Conservation (phyloP, 2,888 invertebrate species). For the Eupithecia inturbata region DNA sequence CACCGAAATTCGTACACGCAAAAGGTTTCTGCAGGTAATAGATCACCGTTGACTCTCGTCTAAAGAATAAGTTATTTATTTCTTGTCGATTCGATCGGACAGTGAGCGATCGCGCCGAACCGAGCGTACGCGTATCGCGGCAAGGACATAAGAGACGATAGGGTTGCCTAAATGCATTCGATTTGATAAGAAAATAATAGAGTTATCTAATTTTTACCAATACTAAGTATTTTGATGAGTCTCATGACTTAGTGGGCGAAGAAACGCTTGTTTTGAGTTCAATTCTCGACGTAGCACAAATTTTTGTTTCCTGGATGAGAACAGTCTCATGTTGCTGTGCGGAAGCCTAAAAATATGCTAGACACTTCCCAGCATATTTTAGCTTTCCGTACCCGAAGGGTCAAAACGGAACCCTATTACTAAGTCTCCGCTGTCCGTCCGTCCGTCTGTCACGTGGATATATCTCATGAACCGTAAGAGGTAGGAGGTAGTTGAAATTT, state of each 20-base stretch:
- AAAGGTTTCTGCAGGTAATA: slow-evolving; percentile 46
- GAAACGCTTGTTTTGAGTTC: not conserved
- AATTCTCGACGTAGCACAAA: not conserved
- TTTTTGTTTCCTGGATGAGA: not conserved
- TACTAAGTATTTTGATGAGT: not conserved
- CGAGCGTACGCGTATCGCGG: slow-evolving; percentile 14
- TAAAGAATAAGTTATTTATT: slow-evolving; percentile 49
- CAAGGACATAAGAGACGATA: not conserved
- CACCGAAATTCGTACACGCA: slow-evolving; percentile 40
- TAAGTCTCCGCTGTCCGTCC: no score
- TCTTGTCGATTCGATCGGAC: slow-evolving; percentile 46
- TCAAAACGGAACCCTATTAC: no score
- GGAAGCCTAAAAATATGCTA: no score
- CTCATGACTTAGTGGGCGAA: not conserved
- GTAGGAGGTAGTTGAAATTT: no score
- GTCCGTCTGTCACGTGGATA: no score
- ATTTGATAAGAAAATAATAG: not conserved
- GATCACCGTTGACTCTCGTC: slow-evolving; percentile 54
- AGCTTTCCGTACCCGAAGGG: no score
- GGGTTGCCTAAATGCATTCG: not conserved
- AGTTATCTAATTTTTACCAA: not conserved
- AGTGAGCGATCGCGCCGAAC: slow-evolving; percentile 44
- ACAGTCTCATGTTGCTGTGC: not conserved
- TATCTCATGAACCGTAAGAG: no score
- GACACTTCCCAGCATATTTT: not conserved